Conservation (phyloP, 2,113 vertebrate genomes). For the Felis catus region F.catus_Fca126_mat1.0 CM031428.1:22807501-22808000, state of each 20-base stretch:
- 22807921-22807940: conserved; percentile 43
- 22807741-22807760: not conserved
- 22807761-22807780: not conserved
- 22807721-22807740: not conserved
- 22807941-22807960: not conserved
- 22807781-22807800: not conserved
- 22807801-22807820: not conserved
- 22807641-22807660: not conserved
- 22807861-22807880: conserved; percentile 14
- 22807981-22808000: conserved; percentile 34
- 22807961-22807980: not conserved
- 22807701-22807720: not conserved
- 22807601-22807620: not conserved
- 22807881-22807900: not conserved
- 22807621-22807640: not conserved
- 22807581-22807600: conserved; percentile 3
- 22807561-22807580: not conserved
- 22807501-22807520: not conserved
- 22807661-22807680: conserved; percentile 41
- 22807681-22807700: not conserved
- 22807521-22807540: not conserved
- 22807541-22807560: not conserved
- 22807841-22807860: not conserved
- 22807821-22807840: not conserved
- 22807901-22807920: not conserved